Evolutionary conservation across 2,888 invertebrate species (phyloP).

Genomic region (Cremastinae sp.): DNA sequence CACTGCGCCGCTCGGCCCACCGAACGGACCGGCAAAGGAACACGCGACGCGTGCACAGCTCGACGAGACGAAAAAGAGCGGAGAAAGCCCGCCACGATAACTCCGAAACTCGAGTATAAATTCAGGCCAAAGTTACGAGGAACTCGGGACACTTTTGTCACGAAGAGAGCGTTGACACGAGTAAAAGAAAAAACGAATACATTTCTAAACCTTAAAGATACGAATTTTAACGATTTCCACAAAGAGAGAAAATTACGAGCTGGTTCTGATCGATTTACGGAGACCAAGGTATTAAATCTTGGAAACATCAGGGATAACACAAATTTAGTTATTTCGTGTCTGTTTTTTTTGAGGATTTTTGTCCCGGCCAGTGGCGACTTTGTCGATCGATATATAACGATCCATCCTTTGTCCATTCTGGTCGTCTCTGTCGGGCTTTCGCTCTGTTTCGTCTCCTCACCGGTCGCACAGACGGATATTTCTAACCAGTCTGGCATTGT

Average conservation of each 20-base stretch:
- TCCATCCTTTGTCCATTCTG: no score
- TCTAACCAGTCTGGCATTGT: constrained; percentile 68
- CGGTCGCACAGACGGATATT: constrained; percentile 52
- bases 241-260: constrained; percentile 22
- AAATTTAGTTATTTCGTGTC: no score
- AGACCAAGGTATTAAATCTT: no score
- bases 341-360: constrained; percentile 18
- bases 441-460: no score
- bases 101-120: constrained; percentile 70
- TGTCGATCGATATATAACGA: no score
- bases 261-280: constrained; percentile 36
- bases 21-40: constrained; percentile 61
- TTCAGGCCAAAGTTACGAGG: constrained; percentile 64
- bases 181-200: constrained; percentile 14
- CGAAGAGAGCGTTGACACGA: constrained; percentile 43
- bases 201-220: no score
- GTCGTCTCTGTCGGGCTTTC: background rate
- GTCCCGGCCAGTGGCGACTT: no score
- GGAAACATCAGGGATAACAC: no score
- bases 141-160: constrained; percentile 64
- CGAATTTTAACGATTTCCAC: no score
- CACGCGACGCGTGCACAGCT: constrained; percentile 49
- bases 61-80: constrained; percentile 62
- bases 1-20: constrained; percentile 60
- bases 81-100: constrained; percentile 52